These are phyloP conservation scores for Thamnophis elegans DNA, from an alignment of 2,797 vertebrate species.

Conservation along the genomic window DNA sequence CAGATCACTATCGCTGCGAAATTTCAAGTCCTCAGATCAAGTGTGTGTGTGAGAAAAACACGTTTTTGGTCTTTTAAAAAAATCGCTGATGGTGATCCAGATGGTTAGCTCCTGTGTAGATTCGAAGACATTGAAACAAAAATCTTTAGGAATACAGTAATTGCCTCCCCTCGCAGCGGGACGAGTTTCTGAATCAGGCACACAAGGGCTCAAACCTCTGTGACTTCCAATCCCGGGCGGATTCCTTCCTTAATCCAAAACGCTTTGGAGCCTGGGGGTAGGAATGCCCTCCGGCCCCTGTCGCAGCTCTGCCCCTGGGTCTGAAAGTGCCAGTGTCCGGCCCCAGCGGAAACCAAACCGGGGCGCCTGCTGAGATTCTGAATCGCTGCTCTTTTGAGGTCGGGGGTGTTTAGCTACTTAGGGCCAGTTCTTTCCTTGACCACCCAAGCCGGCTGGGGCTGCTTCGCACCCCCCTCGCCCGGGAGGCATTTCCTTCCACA, in stretches of 20 bases:
- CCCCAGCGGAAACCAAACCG: not conserved
- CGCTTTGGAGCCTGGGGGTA: not conserved
- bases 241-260: not conserved
- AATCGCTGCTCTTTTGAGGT: not conserved
- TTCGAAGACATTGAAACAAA: not conserved
- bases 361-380: not conserved
- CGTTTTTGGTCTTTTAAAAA: not conserved
- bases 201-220: not conserved
- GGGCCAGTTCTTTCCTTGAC: constrained; percentile 68
- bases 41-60: not conserved
- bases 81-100: not conserved
- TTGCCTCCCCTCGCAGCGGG: not conserved
- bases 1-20: not conserved
- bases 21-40: no score
- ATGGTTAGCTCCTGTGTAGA: not conserved
- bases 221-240: not conserved
- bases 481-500: constrained; percentile 77
- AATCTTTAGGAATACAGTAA: not conserved
- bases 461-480: constrained; percentile 5
- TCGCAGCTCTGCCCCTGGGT: not conserved
- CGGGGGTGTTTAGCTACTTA: constrained; percentile 31
- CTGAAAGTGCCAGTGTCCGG: not conserved
- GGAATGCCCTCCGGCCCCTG: not conserved
- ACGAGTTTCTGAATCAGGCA: not conserved
- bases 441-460: constrained; percentile 79